A percentile compares a stretch with the other conserved stretches of the same genome.
These are phyloP conservation scores for Erebia epiphron DNA, from an alignment of 2,888 invertebrate species.

Conservation along the genomic window DNA sequence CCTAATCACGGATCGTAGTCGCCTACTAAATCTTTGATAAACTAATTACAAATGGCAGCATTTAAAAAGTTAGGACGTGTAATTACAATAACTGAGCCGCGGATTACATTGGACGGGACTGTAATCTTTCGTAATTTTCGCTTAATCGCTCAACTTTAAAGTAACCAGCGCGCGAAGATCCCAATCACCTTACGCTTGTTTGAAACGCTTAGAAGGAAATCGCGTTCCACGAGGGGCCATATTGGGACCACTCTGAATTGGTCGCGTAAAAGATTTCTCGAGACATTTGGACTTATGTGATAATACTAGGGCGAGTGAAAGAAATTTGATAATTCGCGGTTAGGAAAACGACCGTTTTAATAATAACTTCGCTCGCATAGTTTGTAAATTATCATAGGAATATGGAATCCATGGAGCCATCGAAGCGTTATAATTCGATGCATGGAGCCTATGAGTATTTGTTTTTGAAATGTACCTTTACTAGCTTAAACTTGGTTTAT, in stretches of 20 bases:
- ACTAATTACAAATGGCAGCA: slow-evolving; percentile 61
- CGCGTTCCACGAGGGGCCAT: slow-evolving; percentile 30
- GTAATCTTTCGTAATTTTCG: slow-evolving; percentile 80
- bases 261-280: slow-evolving; percentile 58
- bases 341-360: slow-evolving; percentile 79
- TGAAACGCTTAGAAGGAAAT: slow-evolving; percentile 26
- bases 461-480: too few relatives aligned
- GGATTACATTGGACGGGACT: slow-evolving; percentile 65
- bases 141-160: slow-evolving; percentile 71
- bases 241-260: slow-evolving; percentile 50
- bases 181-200: slow-evolving; percentile 44
- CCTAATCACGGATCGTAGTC: slow-evolving; percentile 15
- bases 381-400: slow-evolving; percentile 64
- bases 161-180: slow-evolving; percentile 55
- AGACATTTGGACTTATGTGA: slow-evolving; percentile 81
- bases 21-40: slow-evolving; percentile 26
- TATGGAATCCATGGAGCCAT: slow-evolving; percentile 52
- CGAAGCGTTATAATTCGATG: not conserved
- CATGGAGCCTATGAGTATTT: too few relatives aligned
- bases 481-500: too few relatives aligned
- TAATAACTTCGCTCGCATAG: slow-evolving; percentile 75
- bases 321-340: slow-evolving; percentile 82
- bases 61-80: slow-evolving; percentile 70
- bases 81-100: slow-evolving; percentile 69
- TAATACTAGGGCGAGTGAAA: slow-evolving; percentile 76